A percentile compares a stretch with the other conserved stretches of the same genome.
Conservation (phyloP, 2,113 vertebrate genomes). For the Sterna hirundo region DNA sequence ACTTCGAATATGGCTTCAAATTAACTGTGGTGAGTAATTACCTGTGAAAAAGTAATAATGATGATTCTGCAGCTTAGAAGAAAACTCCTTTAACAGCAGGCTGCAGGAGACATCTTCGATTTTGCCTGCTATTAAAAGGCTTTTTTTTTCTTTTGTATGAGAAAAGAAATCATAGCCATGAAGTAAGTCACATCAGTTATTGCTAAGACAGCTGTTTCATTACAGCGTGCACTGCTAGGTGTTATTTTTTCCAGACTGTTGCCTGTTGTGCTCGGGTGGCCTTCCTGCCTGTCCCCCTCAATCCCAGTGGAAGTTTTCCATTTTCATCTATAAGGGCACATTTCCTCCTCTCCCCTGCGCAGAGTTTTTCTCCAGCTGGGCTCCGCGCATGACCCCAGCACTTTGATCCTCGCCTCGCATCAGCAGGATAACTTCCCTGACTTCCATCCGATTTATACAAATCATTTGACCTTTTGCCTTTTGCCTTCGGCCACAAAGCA, state of each 20-base stretch:
- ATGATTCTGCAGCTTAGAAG: conserved; percentile 10
- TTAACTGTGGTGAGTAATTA: conserved; percentile 68
- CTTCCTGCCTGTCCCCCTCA: not conserved
- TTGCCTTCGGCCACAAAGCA: not conserved
- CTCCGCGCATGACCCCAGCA: not conserved
- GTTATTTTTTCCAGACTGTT: conserved; percentile 48
- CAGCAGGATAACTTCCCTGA: not conserved
- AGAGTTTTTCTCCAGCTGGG: not conserved
- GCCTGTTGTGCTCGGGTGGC: not conserved
- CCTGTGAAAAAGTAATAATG: conserved; percentile 2
- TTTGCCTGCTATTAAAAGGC: conserved; percentile 24
- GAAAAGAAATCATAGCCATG: conserved; percentile 33
- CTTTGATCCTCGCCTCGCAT: not conserved
- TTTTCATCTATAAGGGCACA: not conserved
- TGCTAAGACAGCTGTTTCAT: conserved; percentile 44
- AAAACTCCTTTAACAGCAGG: conserved; percentile 32
- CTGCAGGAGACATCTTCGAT: conserved; percentile 28
- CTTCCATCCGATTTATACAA: not conserved
- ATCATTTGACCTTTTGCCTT: not conserved
- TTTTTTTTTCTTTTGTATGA: not conserved
- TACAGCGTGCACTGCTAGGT: not conserved
- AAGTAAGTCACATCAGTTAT: conserved; percentile 44
- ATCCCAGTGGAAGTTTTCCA: not conserved
- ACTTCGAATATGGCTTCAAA: conserved; percentile 57
- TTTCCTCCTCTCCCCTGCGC: not conserved